These are phyloP conservation scores for Monoplex corrugatus DNA, from an alignment of 2,888 invertebrate species.

Conservation along the genomic window DNA sequence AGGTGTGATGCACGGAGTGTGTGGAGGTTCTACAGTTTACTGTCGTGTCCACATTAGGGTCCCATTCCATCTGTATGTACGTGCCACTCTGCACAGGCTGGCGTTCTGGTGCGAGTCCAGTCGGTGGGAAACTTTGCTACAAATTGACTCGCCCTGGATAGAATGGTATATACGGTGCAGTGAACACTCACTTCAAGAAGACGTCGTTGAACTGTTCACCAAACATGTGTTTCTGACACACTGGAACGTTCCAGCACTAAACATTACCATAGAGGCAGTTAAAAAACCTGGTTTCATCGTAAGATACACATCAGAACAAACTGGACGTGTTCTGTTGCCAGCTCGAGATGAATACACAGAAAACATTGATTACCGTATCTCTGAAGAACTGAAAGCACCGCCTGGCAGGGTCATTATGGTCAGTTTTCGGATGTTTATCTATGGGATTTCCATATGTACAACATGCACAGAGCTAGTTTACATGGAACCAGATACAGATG, in stretches of 20 bases:
- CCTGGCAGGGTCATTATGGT: neutral
- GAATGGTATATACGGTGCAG: neutral
- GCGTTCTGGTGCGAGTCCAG: neutral
- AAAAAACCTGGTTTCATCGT: neutral
- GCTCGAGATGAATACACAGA: no score
- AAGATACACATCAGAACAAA: neutral
- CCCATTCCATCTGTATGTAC: neutral
- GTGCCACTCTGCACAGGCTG: neutral
- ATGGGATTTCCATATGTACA: no score
- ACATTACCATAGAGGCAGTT: no score
- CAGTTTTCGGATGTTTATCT: neutral
- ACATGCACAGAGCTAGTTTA: neutral
- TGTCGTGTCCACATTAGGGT: neutral
- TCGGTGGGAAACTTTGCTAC: neutral
- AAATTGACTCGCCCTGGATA: no score
- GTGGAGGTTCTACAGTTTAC: neutral
- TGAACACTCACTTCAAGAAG: neutral
- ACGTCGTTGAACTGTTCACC: neutral
- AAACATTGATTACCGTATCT: neutral
- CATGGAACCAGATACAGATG: neutral
- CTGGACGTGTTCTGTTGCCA: neutral
- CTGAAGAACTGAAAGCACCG: neutral
- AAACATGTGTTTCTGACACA: neutral
- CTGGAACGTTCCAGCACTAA: neutral
- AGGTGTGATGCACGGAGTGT: neutral